Percentiles rank a stretch among this genome's conserved stretches.
Evolutionary conservation across 2,797 vertebrate species (phyloP).

Genomic region (Bucorvus abyssinicus): DNA sequence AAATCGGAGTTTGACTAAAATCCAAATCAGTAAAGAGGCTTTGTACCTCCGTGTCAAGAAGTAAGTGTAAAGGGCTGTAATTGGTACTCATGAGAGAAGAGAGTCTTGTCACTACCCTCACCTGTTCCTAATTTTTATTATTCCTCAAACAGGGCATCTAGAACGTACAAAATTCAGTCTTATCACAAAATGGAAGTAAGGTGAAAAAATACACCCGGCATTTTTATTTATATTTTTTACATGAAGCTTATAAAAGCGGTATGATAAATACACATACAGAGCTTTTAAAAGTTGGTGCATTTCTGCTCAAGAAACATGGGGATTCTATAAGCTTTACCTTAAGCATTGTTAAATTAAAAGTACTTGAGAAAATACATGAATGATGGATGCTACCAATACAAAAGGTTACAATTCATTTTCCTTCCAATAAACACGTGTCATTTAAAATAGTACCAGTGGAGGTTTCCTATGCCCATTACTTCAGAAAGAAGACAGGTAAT

Average conservation of each 20-base stretch:
- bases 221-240: background rate
- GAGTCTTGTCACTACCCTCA: background rate
- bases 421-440: background rate
- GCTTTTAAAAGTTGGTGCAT: background rate
- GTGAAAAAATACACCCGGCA: background rate
- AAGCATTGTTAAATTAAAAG: background rate
- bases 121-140: background rate
- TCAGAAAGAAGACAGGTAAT: background rate
- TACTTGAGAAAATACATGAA: background rate
- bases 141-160: background rate
- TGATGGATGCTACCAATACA: background rate
- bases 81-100: background rate
- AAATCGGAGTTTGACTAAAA: background rate
- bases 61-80: background rate
- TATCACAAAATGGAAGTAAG: background rate
- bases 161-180: background rate
- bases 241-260: background rate
- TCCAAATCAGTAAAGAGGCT: background rate
- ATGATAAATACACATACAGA: background rate
- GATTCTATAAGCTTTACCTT: background rate
- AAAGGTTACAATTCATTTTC: slow-evolving; percentile 1
- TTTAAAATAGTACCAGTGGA: background rate
- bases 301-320: background rate
- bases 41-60: background rate
- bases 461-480: background rate